phyloP scores from a whole-genome alignment of 2,113 vertebrate genomes.

The Ardeotis arabs region DNA sequence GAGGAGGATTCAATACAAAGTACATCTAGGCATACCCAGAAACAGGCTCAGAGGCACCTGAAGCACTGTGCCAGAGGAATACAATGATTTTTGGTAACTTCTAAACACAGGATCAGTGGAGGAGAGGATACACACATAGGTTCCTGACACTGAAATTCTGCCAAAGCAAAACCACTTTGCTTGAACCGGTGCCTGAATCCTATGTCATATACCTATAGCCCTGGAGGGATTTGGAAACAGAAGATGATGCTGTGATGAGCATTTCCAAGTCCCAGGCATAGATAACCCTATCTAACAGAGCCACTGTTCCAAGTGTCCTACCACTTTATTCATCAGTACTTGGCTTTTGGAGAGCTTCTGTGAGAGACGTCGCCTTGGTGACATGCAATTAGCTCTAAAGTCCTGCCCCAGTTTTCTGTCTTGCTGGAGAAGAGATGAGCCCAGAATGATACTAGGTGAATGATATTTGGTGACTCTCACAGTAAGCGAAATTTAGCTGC shows the following conservation, averaged over 20 bases:
- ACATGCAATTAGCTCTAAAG: not conserved
- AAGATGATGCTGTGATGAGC: not conserved
- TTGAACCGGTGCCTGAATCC: not conserved
- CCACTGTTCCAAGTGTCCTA: not conserved
- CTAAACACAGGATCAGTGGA: not conserved
- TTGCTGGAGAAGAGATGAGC: not conserved
- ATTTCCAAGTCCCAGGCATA: not conserved
- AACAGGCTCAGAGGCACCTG: not conserved
- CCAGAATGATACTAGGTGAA: not conserved
- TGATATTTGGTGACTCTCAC: not conserved
- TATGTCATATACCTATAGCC: not conserved
- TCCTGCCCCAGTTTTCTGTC: not conserved
- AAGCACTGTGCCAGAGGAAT: not conserved
- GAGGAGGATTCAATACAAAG: not conserved
- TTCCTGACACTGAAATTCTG: not conserved
- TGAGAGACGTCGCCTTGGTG: not conserved
- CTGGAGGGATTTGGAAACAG: not conserved
- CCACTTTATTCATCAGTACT: not conserved
- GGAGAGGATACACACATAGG: not conserved
- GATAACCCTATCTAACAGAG: not conserved
- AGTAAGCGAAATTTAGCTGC: not conserved
- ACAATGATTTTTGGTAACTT: not conserved
- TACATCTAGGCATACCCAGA: not conserved
- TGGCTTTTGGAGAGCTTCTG: not conserved
- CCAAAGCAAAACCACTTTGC: not conserved